Evolutionary conservation across 2,888 invertebrate genomes (phyloP).

Genomic region (Peribatodes rhomboidaria): DNA sequence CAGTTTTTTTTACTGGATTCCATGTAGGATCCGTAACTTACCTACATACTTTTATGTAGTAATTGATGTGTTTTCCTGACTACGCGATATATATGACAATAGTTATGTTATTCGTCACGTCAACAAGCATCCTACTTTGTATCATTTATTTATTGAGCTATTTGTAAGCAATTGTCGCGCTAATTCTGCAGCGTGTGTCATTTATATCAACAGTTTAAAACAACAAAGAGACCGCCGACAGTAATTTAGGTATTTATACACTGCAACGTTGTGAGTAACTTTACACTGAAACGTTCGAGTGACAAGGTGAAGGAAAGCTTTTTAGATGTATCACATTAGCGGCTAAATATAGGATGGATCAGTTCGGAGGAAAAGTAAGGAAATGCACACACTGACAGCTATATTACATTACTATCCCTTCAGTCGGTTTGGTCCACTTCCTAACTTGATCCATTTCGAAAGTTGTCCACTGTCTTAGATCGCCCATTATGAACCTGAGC

Average conservation of each 20-base stretch:
- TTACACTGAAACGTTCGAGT: conserved; percentile 16
- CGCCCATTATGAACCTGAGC: too few relatives aligned
- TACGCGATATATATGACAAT: neutral
- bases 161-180: conserved; percentile 18
- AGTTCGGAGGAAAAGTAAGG: neutral
- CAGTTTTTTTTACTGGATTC: too few relatives aligned
- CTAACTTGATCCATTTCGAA: too few relatives aligned
- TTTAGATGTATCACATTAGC: conserved; percentile 34
- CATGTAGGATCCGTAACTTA: too few relatives aligned
- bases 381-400: neutral
- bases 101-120: neutral
- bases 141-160: conserved; percentile 24
- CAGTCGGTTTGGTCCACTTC: too few relatives aligned
- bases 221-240: conserved; percentile 27
- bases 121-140: conserved; percentile 4
- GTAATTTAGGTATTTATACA: conserved; percentile 21
- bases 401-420: too few relatives aligned
- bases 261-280: conserved; percentile 13
- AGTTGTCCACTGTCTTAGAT: too few relatives aligned
- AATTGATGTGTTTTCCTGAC: too few relatives aligned
- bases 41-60: too few relatives aligned
- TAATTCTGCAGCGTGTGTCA: conserved; percentile 7
- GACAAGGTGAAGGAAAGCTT: conserved; percentile 30
- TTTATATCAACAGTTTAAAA: conserved; percentile 19
- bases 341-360: conserved; percentile 20